Base-by-base conservation (phyloP, 2,797 vertebrate genomes). In the Allobates femoralis region DNA sequence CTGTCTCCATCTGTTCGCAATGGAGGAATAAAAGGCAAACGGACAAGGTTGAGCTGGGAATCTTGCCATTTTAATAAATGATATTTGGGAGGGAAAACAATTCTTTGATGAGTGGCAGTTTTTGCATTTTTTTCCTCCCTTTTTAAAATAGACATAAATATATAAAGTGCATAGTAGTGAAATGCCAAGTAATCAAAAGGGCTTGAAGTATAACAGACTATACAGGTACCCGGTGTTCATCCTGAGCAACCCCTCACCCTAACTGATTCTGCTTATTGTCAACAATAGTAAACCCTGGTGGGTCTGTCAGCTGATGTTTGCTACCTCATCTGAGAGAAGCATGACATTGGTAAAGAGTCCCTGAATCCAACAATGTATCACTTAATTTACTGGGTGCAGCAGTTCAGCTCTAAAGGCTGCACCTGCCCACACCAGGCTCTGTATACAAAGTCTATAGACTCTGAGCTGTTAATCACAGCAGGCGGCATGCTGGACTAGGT, bases 1-100 rank as follows among this genome's bases (percentile, higher is more conserved):
- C 3, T 79, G 69, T 74, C 46, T 51, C 86, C 75, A 86, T 86
- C 85, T 86, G 86, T 87, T 73, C 86, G 55, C 53, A 55, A 53
- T 53, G 16, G 18, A 62, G 26, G 30, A n/a, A n/a, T n/a, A 71
- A 79, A 71, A 83, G 8, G 53, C 64, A 30, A 83, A 78, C 73
- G 75, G 81, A 83, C 81, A 62, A 23, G 46, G 67, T 67, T 1
- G 53, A 37, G n/a, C 71, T 81, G 71, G 79, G 80, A 82, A 37
- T 10, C 18, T 55, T 64, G 55, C 79, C 79, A 77, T 75, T 86
- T 81, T 64, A 12, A 67, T 76, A 73, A 73, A 58, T 51, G 14
- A 71, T 60, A 60, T 73, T 19, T 19, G 50, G 26, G 41, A 28
- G 19, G 50, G 71, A 37, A 69, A n/a, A 69, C 50, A 21, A 41